phyloP scores from a whole-genome alignment of 2,113 vertebrate genomes.

The Xyrauchen texanus region DNA sequence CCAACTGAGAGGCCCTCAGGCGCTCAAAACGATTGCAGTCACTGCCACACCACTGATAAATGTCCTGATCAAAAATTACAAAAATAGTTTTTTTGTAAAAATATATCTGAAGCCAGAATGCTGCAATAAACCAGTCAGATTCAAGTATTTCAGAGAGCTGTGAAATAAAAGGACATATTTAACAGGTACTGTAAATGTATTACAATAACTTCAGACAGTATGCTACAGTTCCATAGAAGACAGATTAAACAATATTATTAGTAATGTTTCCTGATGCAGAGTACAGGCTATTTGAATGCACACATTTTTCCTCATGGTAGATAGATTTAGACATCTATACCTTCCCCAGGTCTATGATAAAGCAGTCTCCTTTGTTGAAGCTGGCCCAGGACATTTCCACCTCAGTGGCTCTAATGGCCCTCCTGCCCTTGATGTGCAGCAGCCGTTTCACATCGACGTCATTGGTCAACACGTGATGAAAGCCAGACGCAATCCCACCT shows the following conservation, averaged over 20 bases:
- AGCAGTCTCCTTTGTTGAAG: constrained; percentile 81
- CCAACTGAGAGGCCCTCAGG: constrained; percentile 71
- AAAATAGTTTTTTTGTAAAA: background rate
- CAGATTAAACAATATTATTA: too few relatives aligned
- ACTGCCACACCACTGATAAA: constrained; percentile 78
- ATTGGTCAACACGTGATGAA: constrained; percentile 73
- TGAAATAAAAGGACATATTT: too few relatives aligned
- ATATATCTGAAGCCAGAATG: too few relatives aligned
- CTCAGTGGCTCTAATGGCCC: constrained; percentile 74
- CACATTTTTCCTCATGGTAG: background rate
- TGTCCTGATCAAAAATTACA: constrained; percentile 57
- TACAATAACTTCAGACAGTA: too few relatives aligned
- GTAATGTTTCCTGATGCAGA: too few relatives aligned
- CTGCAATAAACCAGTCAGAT: too few relatives aligned
- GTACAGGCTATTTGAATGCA: too few relatives aligned
- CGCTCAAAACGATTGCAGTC: constrained; percentile 74
- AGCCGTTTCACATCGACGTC: constrained; percentile 64
- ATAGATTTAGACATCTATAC: constrained; percentile 37
- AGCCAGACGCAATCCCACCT: constrained; percentile 79
- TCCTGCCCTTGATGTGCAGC: constrained; percentile 77
- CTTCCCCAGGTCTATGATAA: constrained; percentile 74
- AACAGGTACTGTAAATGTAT: too few relatives aligned
- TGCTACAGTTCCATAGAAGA: too few relatives aligned
- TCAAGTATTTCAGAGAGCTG: too few relatives aligned
- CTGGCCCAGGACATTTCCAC: constrained; percentile 69